Base-by-base conservation (phyloP, 2,113 vertebrate species). In the Gobius niger region DNA sequence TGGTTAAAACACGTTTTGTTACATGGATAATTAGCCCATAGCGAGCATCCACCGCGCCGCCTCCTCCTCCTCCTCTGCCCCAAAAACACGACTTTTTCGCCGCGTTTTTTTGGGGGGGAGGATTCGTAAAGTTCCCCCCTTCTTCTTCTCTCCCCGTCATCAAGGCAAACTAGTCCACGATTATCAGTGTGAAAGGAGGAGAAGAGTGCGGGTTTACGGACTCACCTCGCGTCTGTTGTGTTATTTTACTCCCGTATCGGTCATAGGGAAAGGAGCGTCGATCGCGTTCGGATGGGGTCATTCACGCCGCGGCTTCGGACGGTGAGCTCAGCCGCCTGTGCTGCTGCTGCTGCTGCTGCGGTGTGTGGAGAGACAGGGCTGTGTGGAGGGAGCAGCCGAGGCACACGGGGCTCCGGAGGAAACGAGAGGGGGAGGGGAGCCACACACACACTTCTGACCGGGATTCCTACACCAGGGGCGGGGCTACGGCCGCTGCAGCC, bases 231-330 rank as follows among this genome's bases (percentile, higher is more conserved):
- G 81, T 85, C 72, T 34, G 82, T 75, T 16, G 82, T 75, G 76
- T 88, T 90, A 88, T 84, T 91, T 82, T 79, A 82, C 67, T 89
- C 85, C 89, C 80, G 85, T 77, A 80, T 86, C 78, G 87, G 85
- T 89, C 91, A 91, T 91, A 91, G 83, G 89, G 77, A 84, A 69
- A 75, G 75, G 75, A 87, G 84, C 85, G 87, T 80, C 87, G 89
- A 85, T 88, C 78, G 76, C 81, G 85, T 84, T 88, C 87, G 88
- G 87, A 90, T 91, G 90, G 90, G 90, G 86, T 91, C 90, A 90
- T 90, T 89, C 89, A 89, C 90, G 90, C 90, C 90, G 89, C 90
- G 90, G 90, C 90, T 90, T 87, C 87, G 89, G 75, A 88, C 83
- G 87, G 75, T 81, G 85, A 86, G 73, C 65, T 67, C 54, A 24